phyloP scores from a whole-genome alignment of 2,888 invertebrate genomes.

The Luffia ferchaultella region DNA sequence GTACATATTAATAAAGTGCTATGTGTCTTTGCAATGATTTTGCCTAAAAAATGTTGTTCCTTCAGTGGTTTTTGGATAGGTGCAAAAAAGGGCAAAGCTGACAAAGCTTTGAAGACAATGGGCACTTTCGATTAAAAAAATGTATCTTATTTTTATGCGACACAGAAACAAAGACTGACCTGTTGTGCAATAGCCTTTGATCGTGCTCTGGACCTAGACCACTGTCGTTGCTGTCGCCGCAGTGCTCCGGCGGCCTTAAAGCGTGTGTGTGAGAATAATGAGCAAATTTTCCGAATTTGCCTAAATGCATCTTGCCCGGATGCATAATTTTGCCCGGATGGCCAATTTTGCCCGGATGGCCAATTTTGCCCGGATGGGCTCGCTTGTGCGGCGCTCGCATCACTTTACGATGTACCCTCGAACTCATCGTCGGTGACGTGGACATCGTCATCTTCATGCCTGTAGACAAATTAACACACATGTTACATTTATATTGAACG shows the following conservation, averaged over 20 bases:
- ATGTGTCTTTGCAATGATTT: too few species aligned
- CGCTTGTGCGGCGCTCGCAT: slow-evolving; percentile 73
- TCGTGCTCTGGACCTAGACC: slow-evolving; percentile 86
- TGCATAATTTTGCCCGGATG: slow-evolving; percentile 22
- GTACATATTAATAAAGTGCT: too few species aligned
- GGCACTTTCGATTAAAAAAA: too few species aligned
- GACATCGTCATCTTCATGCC: slow-evolving; percentile 81
- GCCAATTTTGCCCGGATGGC: slow-evolving; percentile 27
- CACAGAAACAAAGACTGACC: too few species aligned
- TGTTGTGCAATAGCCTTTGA: slow-evolving; percentile 60
- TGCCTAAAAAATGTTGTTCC: too few species aligned
- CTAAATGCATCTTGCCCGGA: slow-evolving; percentile 51
- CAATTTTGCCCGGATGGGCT: slow-evolving; percentile 49
- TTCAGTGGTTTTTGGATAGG: too few species aligned
- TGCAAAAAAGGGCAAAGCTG: too few species aligned
- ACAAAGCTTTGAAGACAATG: too few species aligned
- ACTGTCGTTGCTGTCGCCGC: slow-evolving; percentile 91
- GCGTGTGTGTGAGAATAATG: slow-evolving; percentile 50
- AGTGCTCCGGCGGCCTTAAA: slow-evolving; percentile 64
- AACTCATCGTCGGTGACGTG: slow-evolving; percentile 71
- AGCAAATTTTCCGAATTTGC: slow-evolving; percentile 46
- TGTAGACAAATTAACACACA: slow-evolving; percentile 52
- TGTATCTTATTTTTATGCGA: too few species aligned
- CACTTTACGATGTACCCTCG: slow-evolving; percentile 72
- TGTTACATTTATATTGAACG: slow-evolving; percentile 24